Evolutionary conservation across 1,140 invertebrate genomes (phyloP).

Genomic region (Bombus turneri): DNA sequence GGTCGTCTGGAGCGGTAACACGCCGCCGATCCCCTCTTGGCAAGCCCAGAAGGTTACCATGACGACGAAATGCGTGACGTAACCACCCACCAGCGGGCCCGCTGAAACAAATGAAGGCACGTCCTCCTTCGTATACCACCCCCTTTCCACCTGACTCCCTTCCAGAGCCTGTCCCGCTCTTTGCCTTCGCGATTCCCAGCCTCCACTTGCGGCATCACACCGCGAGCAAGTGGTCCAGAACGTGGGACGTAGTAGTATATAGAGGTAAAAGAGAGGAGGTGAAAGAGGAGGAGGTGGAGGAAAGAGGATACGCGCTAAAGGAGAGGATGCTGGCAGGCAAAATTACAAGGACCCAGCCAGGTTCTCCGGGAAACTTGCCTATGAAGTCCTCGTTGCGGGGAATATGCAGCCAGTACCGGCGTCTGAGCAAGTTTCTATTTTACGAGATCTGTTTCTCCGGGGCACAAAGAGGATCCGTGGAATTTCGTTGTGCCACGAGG

Average conservation of each 20-base stretch:
- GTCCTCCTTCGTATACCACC: slow-evolving; percentile 72
- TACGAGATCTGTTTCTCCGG: slow-evolving; percentile 53
- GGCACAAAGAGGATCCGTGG: slow-evolving; percentile 41
- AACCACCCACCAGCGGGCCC: slow-evolving; percentile 78
- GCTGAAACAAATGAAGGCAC: slow-evolving; percentile 83
- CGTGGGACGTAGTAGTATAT: slow-evolving; percentile 43
- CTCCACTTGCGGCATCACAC: slow-evolving; percentile 74
- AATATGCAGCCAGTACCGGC: slow-evolving; percentile 47
- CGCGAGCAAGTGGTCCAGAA: slow-evolving; percentile 71
- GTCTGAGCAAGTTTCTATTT: slow-evolving; percentile 52
- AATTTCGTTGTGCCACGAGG: slow-evolving; percentile 28
- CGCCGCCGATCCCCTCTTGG: slow-evolving; percentile 77
- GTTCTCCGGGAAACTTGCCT: slow-evolving; percentile 34
- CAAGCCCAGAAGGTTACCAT: slow-evolving; percentile 80
- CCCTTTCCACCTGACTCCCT: slow-evolving; percentile 29
- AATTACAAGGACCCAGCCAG: slow-evolving; percentile 57
- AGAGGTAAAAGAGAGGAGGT: slow-evolving; percentile 47
- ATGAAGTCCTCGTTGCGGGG: slow-evolving; percentile 52
- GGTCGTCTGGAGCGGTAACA: slow-evolving; percentile 78
- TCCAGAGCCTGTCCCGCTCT: slow-evolving; percentile 25
- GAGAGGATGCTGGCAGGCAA: slow-evolving; percentile 64
- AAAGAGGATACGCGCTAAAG: background rate
- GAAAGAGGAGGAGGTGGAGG: background rate
- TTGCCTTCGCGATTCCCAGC: slow-evolving; percentile 56
- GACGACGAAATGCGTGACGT: slow-evolving; percentile 81